These are phyloP conservation scores for Arctopsyche grandis DNA, from an alignment of 1,140 invertebrate species.

Conservation along the genomic window DNA sequence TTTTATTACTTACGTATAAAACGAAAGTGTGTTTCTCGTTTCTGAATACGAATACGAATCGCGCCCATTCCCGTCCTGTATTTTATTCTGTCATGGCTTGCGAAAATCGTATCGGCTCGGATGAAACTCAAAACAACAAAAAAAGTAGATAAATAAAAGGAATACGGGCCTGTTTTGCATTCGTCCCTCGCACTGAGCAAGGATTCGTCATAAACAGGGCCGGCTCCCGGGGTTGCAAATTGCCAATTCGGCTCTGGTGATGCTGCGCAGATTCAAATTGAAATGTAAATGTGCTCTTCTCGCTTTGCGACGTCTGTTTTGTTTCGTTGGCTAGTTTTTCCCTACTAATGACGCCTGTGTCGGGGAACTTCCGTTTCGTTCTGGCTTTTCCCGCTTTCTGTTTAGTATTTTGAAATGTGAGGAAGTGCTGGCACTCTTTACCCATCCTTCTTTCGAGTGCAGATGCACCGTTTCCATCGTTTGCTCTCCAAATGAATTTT, in stretches of 20 bases:
- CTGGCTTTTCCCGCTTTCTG: too few species aligned
- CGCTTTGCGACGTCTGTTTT: constrained; percentile 15
- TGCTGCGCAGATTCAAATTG: constrained; percentile 28
- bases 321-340: not conserved
- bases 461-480: not conserved
- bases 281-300: constrained; percentile 33
- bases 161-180: constrained; percentile 18
- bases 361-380: not conserved
- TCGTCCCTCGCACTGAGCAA: not conserved
- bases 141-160: not conserved
- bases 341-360: constrained; percentile 15
- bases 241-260: not conserved
- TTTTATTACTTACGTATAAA: not conserved
- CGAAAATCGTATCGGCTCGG: too few species aligned
- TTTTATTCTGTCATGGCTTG: not conserved
- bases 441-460: not conserved
- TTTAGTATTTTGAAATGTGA: too few species aligned
- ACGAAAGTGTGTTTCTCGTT: not conserved
- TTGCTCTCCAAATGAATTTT: too few species aligned
- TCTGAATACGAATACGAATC: not conserved
- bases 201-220: constrained; percentile 35
- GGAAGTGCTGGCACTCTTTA: not conserved
- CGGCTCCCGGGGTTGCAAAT: not conserved
- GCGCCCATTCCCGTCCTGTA: too few species aligned
- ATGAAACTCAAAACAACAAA: too few species aligned